Percentiles rank a stretch among this genome's conserved stretches.
phyloP scores from a whole-genome alignment of 2,888 invertebrate species.

The Heliconius ethilla region DNA sequence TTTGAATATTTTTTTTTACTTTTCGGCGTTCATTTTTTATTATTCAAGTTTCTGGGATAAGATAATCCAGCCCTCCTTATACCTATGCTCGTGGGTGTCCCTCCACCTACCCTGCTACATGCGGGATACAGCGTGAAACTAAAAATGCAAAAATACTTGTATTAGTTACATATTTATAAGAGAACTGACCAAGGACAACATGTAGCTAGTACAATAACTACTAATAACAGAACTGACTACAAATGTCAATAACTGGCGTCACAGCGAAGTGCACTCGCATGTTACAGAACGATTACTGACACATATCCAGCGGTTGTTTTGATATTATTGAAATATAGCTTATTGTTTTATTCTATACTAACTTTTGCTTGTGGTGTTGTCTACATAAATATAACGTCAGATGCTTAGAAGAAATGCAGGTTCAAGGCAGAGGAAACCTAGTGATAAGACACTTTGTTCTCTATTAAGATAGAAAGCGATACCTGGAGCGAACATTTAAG shows the following conservation, averaged over 20 bases:
- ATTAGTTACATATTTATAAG: background rate
- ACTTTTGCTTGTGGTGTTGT: no score
- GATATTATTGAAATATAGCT: background rate
- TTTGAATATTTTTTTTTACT: no score
- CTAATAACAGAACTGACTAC: background rate
- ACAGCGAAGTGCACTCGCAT: background rate
- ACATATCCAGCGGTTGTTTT: background rate
- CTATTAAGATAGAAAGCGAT: no score
- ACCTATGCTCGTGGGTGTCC: no score
- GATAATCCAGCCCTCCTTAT: no score
- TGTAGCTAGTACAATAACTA: background rate
- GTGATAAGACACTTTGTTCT: background rate
- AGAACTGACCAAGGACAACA: background rate
- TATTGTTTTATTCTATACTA: background rate
- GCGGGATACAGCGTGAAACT: background rate
- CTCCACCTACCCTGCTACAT: background rate
- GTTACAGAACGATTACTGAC: background rate
- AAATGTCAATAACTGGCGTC: background rate
- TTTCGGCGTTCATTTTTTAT: no score
- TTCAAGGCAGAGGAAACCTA: background rate
- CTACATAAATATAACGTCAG: no score
- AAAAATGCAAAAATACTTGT: background rate
- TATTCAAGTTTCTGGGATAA: no score
- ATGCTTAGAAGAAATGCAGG: no score
- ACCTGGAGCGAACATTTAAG: no score